Base-by-base conservation (phyloP, 2,797 vertebrate genomes). In the Varecia variegata region DNA sequence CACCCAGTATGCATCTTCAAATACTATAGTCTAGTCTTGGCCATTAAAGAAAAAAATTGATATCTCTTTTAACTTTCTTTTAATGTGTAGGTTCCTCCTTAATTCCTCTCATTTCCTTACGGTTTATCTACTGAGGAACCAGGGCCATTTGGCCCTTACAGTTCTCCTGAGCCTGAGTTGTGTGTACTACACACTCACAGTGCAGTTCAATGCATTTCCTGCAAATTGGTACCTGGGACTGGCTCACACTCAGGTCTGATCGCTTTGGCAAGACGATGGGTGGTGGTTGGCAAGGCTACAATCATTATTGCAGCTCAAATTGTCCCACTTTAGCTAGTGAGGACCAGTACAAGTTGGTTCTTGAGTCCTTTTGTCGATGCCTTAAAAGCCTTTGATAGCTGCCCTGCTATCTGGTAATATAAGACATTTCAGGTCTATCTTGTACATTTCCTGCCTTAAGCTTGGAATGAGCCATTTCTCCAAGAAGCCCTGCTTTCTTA, bases 171-270 rank as follows among this genome's bases (percentile, higher is more conserved):
- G 45, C 81, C 70, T 32, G 20, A 52, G 62, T 38, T 67, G 38
- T 18, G 18, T 27, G 12, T 17, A n/a, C 5, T 6, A 1, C 15
- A 43, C 3, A 5, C 18, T 77, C 70, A 40, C 0, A 18, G 10
- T 7, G 25, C 23, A 7, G 21, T 56, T 70, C 7, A 60, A 0
- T 5, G 43, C 3, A 10, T 62, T 67, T 93, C 35, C 52, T 84
- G 20, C 40, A 65, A 1, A 32, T n/a, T 7, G 50, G 43, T 71
- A 60, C 12, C 38, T 68, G 43, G 47, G 45, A 67, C 15, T 38
- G 67, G 38, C 9, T 90, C 54, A n/a, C 12, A 50, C 15, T 79
- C 47, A 5, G 5, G 20, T 77, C 70, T 79, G n/a, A 38, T 58
- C 38, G 21, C 43, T 62, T 77, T 30, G 40, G 77, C 18, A 21